Percentiles rank a stretch among this genome's conserved stretches.
These are phyloP conservation scores for Saccostrea glomerata DNA, from an alignment of 1,140 invertebrate species.

Conservation along the genomic window DNA sequence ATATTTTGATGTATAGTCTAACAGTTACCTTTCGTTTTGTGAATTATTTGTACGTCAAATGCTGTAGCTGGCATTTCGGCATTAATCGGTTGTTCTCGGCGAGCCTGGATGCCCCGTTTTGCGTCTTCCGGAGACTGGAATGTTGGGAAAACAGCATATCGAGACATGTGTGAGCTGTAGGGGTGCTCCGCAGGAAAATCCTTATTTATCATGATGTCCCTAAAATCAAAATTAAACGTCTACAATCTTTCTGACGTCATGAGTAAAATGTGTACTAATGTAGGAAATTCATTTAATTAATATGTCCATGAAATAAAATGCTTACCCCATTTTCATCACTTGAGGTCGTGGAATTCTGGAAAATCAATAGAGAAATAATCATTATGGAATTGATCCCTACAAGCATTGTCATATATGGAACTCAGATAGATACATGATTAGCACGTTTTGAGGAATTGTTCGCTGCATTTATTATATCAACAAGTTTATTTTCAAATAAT, in stretches of 20 bases:
- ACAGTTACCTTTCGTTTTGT: conserved; percentile 71
- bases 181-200: conserved; percentile 75
- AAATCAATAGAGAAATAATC: conserved; percentile 26
- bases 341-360: conserved; percentile 63
- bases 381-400: too few species aligned
- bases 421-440: too few species aligned
- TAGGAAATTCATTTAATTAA: neutral
- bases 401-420: too few species aligned
- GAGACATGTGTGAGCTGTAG: conserved; percentile 69
- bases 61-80: conserved; percentile 70
- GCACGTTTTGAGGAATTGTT: too few species aligned
- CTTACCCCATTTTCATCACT: conserved; percentile 62
- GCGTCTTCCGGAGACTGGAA: conserved; percentile 73
- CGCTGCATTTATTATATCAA: too few species aligned
- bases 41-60: conserved; percentile 64
- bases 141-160: conserved; percentile 70
- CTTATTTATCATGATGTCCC: conserved; percentile 65
- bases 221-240: conserved; percentile 34
- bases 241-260: neutral
- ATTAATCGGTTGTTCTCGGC: conserved; percentile 64
- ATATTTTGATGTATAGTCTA: neutral
- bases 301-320: neutral
- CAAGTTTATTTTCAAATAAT: too few species aligned
- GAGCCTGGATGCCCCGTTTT: conserved; percentile 68
- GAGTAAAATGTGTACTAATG: neutral